Conservation (phyloP, 2,113 vertebrate genomes). For the Pampusana beccarii region DNA sequence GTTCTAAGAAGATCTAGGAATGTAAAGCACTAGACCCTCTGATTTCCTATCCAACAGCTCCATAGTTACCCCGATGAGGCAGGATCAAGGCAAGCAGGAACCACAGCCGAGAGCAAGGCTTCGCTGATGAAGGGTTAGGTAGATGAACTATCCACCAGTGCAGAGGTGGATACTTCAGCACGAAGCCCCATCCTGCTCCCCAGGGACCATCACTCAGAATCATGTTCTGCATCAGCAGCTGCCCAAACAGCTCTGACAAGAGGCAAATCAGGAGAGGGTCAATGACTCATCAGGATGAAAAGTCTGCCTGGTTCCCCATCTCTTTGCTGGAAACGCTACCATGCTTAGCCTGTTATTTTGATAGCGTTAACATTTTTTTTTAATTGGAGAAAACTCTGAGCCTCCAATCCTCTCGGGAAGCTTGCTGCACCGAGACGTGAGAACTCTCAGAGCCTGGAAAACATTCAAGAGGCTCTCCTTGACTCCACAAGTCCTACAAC, state of each 20-base stretch:
- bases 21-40: not conserved
- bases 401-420: not conserved
- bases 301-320: not conserved
- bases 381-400: not conserved
- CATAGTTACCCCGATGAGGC: not conserved
- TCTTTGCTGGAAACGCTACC: not conserved
- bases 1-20: not conserved
- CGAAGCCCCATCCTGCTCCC: not conserved
- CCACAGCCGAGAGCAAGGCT: not conserved
- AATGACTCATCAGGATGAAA: constrained; percentile 44
- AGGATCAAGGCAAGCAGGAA: not conserved
- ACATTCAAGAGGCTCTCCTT: not conserved
- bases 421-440: rapidly evolving
- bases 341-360: not conserved
- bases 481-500: not conserved
- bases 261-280: constrained; percentile 5
- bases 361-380: not conserved
- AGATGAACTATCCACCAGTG: not conserved
- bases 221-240: constrained; percentile 6
- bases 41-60: not conserved
- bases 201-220: not conserved
- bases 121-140: not conserved
- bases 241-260: constrained; percentile 14
- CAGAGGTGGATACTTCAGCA: not conserved
- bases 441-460: not conserved